Conservation (phyloP, 2,113 vertebrate genomes). For the Xerus inauris region DNA sequence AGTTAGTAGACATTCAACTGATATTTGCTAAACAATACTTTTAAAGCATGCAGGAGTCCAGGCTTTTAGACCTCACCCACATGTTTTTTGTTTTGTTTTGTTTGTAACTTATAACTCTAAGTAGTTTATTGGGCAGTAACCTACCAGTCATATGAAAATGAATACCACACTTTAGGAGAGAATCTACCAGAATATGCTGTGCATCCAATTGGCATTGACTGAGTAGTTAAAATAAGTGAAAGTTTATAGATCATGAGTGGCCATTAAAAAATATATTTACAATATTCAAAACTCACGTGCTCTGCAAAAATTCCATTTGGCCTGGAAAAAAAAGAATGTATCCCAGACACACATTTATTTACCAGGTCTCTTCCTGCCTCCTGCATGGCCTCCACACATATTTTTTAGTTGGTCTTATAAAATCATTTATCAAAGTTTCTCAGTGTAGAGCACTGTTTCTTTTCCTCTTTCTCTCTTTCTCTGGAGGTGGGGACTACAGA, state of each 20-base stretch:
- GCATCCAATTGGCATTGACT: not conserved
- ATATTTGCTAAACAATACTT: not conserved
- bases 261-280: not conserved
- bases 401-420: not conserved
- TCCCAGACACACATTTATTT: not conserved
- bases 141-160: not conserved
- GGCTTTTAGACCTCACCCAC: not conserved
- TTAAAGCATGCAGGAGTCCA: not conserved
- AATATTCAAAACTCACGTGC: not conserved
- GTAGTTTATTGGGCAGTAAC: not conserved
- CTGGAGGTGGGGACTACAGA: not conserved
- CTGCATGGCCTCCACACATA: not conserved
- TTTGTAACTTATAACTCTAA: conserved; percentile 42
- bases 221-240: not conserved
- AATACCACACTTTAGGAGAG: not conserved
- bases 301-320: not conserved
- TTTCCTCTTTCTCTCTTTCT: not conserved
- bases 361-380: not conserved
- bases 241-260: not conserved
- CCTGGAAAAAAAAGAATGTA: conserved; percentile 34
- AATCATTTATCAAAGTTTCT: not conserved
- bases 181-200: not conserved
- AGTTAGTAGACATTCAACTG: not conserved
- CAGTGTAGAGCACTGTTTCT: not conserved
- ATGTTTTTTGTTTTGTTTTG: not conserved